Percentiles rank a stretch among this genome's conserved stretches.
Evolutionary conservation across 2,797 vertebrate genomes (phyloP).

Genomic region (Sebastes steindachneri): DNA sequence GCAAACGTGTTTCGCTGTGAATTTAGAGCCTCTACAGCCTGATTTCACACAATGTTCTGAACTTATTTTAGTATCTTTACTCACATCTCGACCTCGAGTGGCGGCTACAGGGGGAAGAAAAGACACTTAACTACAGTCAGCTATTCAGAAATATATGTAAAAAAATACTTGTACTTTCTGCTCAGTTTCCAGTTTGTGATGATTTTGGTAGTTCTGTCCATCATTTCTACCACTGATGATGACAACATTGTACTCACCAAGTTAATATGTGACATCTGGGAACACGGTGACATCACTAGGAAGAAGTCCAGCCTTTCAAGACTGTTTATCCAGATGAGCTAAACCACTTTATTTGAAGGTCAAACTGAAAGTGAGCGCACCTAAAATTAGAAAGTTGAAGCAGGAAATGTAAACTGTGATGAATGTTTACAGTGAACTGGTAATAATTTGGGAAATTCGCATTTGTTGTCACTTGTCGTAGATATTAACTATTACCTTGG

Average conservation of each 20-base stretch:
- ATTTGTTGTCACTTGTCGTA: not conserved
- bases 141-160: not conserved
- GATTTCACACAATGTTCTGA: slow-evolving; percentile 16
- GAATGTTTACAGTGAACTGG: not conserved
- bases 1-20: slow-evolving; percentile 7
- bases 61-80: not conserved
- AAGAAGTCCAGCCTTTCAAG: too few species aligned
- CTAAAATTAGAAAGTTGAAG: not conserved
- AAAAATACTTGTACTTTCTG: not conserved
- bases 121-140: not conserved
- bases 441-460: not conserved
- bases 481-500: not conserved
- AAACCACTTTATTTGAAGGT: not conserved
- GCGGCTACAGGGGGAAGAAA: not conserved
- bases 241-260: not conserved
- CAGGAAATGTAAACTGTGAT: not conserved
- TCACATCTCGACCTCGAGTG: not conserved
- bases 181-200: not conserved
- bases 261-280: too few species aligned
- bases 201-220: not conserved
- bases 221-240: not conserved
- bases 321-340: not conserved
- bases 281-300: too few species aligned
- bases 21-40: not conserved
- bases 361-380: not conserved